Base-by-base conservation (phyloP, 2,888 invertebrate species). In the Chaetoderma sp. region DNA sequence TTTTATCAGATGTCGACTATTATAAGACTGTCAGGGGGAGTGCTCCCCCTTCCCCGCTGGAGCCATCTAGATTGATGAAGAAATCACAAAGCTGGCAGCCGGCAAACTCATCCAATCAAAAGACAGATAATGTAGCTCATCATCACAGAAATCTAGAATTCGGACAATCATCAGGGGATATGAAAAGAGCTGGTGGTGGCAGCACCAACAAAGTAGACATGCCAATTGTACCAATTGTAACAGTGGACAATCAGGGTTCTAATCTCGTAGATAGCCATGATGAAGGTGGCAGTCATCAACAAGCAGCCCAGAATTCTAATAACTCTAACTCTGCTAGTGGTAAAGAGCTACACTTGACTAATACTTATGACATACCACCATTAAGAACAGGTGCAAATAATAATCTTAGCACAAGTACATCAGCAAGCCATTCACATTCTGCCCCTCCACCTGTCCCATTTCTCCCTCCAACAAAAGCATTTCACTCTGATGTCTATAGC, bases 401-500 rank as follows among this genome's bases (percentile, higher is more conserved):
- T 25, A 32, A 39, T 58, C 30, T 36, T 28, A 59, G 47, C n/a
- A n/a, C n/a, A n/a, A n/a, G 10, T 18, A 18, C 18, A 47, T 21
- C 18, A n/a, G 10, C 23, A 47, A 10, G 10, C 13, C 10, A 47
- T n/a, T n/a, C n/a, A n/a, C 50, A 36, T 13, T 58, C 59, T 44
- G 39, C 58, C 52, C 47, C 68, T 54, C 55, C 60, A 32, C 71
- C 74, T 32, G 64, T 70, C 21, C 67, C 73, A n/a, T 63, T 69
- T 16, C 70, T 75, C 28, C 75, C 73, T 30, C 74, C 73, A 16
- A 70, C 76, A 23, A 76, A 77, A 59, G 78, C 78, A 67, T 75
- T 84, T 28, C 84, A 85, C 67, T 76, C 78, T 6, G 84, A 84
- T 63, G 76, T 84, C 61, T 84, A 85, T 76, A 79, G 78, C 72